Conservation (phyloP, 2,888 invertebrate species). For the Frankliniella fusca region DNA sequence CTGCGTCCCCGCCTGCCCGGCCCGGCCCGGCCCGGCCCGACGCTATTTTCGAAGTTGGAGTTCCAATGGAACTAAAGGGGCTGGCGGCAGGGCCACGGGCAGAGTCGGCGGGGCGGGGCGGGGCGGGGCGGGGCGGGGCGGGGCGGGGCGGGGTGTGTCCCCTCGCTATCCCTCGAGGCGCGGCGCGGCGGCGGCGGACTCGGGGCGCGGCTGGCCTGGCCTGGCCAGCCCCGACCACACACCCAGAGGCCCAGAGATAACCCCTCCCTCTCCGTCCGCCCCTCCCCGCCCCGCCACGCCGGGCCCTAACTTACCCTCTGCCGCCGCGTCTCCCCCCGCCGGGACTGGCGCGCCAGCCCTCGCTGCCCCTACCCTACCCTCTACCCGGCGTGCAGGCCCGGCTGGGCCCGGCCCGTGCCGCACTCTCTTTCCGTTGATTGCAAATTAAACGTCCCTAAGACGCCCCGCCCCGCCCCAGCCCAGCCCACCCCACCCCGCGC, state of each 20-base stretch:
- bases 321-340: not conserved
- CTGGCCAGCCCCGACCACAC: not conserved
- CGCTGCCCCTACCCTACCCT: not conserved
- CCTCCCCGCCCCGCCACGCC: not conserved
- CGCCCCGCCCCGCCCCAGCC: not conserved
- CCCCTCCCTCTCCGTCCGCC: not conserved
- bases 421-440: constrained; percentile 12
- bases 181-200: not conserved
- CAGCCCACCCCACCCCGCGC: not conserved
- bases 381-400: not conserved
- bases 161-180: not conserved
- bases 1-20: not conserved
- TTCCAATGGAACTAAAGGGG: constrained; percentile 13
- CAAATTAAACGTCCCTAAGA: constrained; percentile 17
- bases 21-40: not conserved
- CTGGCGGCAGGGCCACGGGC: not conserved
- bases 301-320: not conserved
- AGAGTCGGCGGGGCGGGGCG: not conserved
- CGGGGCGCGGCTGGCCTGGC: not conserved
- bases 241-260: constrained; percentile 13
- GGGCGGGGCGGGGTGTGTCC: not conserved
- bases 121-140: not conserved
- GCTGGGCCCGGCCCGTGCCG: not conserved
- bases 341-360: not conserved
- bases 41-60: constrained; percentile 21